Evolutionary conservation across 1,140 invertebrate species (phyloP).

Genomic region (Panulirus ornatus): DNA sequence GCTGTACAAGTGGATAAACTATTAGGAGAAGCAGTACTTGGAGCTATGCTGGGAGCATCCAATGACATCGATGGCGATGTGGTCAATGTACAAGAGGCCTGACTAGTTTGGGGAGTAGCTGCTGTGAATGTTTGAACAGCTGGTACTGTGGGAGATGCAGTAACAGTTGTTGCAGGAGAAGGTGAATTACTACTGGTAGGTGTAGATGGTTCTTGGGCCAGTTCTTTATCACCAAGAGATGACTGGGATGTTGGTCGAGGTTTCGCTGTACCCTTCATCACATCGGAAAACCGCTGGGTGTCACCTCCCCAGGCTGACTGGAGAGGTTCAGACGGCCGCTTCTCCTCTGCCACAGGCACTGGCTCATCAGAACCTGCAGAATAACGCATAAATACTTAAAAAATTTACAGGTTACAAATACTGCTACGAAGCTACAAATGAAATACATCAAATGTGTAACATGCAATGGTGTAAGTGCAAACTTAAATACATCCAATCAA

Average conservation of each 20-base stretch:
- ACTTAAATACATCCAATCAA: too few species aligned
- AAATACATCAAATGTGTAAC: too few species aligned
- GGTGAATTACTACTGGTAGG: slow-evolving; percentile 8
- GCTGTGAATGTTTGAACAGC: background rate
- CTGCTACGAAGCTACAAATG: too few species aligned
- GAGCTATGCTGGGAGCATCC: background rate
- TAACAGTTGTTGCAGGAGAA: background rate
- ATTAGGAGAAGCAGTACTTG: slow-evolving; percentile 4
- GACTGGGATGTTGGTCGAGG: slow-evolving; percentile 70
- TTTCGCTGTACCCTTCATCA: slow-evolving; percentile 87
- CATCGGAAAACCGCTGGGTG: slow-evolving; percentile 85
- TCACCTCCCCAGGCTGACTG: slow-evolving; percentile 59
- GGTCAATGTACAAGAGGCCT: background rate
- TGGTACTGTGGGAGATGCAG: background rate
- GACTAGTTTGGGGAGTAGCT: slow-evolving; percentile 3
- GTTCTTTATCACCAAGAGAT: slow-evolving; percentile 47
- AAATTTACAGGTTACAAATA: too few species aligned
- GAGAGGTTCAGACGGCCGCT: slow-evolving; percentile 34
- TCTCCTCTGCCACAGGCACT: slow-evolving; percentile 70
- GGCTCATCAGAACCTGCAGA: slow-evolving; percentile 70
- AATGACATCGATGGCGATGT: background rate
- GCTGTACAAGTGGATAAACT: background rate
- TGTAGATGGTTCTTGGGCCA: slow-evolving; percentile 13
- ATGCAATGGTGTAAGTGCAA: too few species aligned
- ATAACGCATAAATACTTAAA: background rate